Evolutionary conservation across 2,888 invertebrate species (phyloP).

Genomic region (Augochlorella aurata): DNA sequence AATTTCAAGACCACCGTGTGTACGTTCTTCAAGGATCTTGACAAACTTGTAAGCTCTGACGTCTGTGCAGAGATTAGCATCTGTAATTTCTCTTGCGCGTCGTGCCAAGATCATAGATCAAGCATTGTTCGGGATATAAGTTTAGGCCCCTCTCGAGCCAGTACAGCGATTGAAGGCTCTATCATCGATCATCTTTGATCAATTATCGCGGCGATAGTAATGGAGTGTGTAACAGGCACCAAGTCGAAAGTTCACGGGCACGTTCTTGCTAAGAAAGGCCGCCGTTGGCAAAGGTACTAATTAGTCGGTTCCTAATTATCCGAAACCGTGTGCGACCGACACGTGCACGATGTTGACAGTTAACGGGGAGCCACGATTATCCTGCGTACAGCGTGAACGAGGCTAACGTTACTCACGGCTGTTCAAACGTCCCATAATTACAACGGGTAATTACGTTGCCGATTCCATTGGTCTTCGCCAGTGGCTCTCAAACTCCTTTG

Average conservation of each 20-base stretch:
- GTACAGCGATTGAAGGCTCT: not conserved
- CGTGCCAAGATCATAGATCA: not conserved
- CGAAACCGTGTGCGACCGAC: slow-evolving; percentile 14
- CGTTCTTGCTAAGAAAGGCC: slow-evolving; percentile 5
- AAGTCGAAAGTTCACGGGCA: not conserved
- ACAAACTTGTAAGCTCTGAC: too few species aligned
- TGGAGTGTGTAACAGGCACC: slow-evolving; percentile 10
- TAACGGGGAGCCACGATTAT: slow-evolving; percentile 51
- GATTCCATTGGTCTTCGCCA: slow-evolving; percentile 4
- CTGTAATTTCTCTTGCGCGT: not conserved
- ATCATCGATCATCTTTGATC: slow-evolving; percentile 17
- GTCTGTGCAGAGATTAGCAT: too few species aligned
- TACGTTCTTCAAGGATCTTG: too few species aligned
- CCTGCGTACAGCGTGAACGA: slow-evolving; percentile 14
- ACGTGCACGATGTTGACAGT: slow-evolving; percentile 29
- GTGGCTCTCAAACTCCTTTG: slow-evolving; percentile 9
- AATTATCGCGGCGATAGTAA: slow-evolving; percentile 22
- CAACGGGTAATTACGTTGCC: slow-evolving; percentile 51
- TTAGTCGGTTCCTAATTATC: slow-evolving; percentile 56
- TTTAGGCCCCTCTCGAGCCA: not conserved
- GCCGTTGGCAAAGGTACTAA: slow-evolving; percentile 33
- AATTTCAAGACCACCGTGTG: too few species aligned
- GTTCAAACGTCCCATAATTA: slow-evolving; percentile 54
- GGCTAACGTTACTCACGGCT: slow-evolving; percentile 36
- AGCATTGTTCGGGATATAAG: too few species aligned